Evolutionary conservation across 2,797 vertebrate genomes (phyloP).

Genomic region (Poeciliopsis gracilis): DNA sequence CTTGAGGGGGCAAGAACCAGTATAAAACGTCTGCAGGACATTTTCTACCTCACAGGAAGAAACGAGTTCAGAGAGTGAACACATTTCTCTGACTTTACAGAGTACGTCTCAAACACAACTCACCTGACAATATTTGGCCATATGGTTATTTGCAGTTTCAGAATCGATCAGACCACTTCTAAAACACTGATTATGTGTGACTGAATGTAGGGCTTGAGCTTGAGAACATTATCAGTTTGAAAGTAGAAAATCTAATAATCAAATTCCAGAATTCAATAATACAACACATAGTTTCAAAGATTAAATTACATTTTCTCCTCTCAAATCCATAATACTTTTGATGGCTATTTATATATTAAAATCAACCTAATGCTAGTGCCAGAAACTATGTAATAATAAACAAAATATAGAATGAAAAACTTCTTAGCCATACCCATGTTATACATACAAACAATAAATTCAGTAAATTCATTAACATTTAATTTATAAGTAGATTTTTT

Average conservation of each 20-base stretch:
- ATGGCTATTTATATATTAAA: background rate
- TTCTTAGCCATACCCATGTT: background rate
- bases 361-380: background rate
- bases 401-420: background rate
- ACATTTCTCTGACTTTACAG: background rate
- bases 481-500: background rate
- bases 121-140: background rate
- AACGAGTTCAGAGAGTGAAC: background rate
- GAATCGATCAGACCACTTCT: background rate
- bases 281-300: background rate
- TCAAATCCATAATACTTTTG: background rate
- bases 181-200: background rate
- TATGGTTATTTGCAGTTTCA: background rate
- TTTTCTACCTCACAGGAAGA: background rate
- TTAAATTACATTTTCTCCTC: background rate
- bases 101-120: background rate
- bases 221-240: background rate
- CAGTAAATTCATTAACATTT: background rate
- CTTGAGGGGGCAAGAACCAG: background rate
- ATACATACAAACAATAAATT: background rate
- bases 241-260: background rate
- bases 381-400: background rate
- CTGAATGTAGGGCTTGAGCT: background rate
- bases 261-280: background rate
- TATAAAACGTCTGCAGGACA: background rate